A percentile compares a stretch with the other conserved stretches of the same genome.
These are phyloP conservation scores for Hyposoter dolosus DNA, from an alignment of 2,888 invertebrate genomes.

Conservation along the genomic window DNA sequence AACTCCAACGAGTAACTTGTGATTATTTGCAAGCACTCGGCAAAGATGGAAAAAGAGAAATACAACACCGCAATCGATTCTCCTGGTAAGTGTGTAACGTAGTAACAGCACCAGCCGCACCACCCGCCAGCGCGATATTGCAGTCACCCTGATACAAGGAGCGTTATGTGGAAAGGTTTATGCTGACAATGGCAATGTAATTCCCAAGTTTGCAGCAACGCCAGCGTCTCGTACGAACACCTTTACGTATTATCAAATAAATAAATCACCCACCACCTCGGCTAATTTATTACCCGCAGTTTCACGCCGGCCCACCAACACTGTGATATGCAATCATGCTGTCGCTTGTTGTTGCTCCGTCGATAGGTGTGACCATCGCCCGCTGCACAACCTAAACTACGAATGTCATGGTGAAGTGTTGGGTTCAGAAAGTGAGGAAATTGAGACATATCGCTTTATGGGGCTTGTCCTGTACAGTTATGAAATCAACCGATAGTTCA, in stretches of 20 bases:
- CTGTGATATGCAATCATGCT: slow-evolving; percentile 64
- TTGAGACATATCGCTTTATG: slow-evolving; percentile 68
- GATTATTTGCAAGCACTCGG: slow-evolving; percentile 66
- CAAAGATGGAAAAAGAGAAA: slow-evolving; percentile 52
- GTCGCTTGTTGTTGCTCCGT: slow-evolving; percentile 50
- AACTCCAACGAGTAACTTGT: slow-evolving; percentile 58
- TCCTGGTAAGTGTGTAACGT: slow-evolving; percentile 1
- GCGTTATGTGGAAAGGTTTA: slow-evolving; percentile 35
- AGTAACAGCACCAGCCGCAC: slow-evolving; percentile 1
- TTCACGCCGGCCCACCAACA: slow-evolving; percentile 52
- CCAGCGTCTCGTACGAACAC: slow-evolving; percentile 39
- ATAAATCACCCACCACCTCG: slow-evolving; percentile 70
- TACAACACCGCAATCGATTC: slow-evolving; percentile 46
- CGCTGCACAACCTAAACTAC: slow-evolving; percentile 33
- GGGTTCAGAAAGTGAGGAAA: slow-evolving; percentile 61
- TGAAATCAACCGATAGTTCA: slow-evolving; percentile 46
- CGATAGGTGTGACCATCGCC: neutral
- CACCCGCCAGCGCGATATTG: slow-evolving; percentile 25
- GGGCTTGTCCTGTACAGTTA: slow-evolving; percentile 49
- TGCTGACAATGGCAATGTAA: slow-evolving; percentile 59
- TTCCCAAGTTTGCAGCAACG: slow-evolving; percentile 71
- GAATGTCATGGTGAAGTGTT: slow-evolving; percentile 41
- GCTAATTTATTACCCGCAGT: slow-evolving; percentile 70
- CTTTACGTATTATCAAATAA: slow-evolving; percentile 72
- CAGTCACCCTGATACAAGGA: slow-evolving; percentile 36